phyloP scores from a whole-genome alignment of 2,888 invertebrate genomes.

The Lapara coniferarum region DNA sequence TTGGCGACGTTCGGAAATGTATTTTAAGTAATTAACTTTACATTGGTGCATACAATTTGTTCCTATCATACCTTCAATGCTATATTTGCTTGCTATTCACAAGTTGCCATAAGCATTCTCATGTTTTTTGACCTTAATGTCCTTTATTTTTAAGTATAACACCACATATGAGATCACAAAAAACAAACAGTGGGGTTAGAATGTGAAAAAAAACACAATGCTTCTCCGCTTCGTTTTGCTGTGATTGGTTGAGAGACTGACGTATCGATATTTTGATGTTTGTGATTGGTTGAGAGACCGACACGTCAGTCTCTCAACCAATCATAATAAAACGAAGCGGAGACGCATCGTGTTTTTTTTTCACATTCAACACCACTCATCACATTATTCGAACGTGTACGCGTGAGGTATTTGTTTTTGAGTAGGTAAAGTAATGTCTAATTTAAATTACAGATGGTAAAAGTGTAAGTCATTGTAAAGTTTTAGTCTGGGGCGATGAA shows the following conservation, averaged over 20 bases:
- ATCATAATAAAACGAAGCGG: no score
- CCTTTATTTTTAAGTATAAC: not conserved
- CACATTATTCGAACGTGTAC: conserved; percentile 8
- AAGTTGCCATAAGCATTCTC: not conserved
- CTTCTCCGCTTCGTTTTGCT: no score
- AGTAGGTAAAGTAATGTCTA: conserved; percentile 5
- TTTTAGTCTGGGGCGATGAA: not conserved
- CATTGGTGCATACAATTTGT: not conserved
- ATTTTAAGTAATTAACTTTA: not conserved
- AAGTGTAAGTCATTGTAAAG: conserved; percentile 1
- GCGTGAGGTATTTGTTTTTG: conserved; percentile 11
- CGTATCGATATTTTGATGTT: no score
- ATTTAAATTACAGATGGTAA: conserved; percentile 9
- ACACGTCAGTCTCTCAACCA: no score
- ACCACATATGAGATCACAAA: not conserved
- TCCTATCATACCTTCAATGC: not conserved
- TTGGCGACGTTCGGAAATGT: not conserved
- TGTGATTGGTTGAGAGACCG: no score
- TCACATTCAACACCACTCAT: no score
- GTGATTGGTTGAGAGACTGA: no score
- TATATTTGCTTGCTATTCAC: not conserved
- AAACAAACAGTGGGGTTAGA: no score
- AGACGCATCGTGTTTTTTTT: no score
- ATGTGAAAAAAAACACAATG: no score
- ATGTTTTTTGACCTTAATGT: conserved; percentile 3